phyloP scores from a whole-genome alignment of 2,888 invertebrate species.

The Mimachlamys varia region DNA sequence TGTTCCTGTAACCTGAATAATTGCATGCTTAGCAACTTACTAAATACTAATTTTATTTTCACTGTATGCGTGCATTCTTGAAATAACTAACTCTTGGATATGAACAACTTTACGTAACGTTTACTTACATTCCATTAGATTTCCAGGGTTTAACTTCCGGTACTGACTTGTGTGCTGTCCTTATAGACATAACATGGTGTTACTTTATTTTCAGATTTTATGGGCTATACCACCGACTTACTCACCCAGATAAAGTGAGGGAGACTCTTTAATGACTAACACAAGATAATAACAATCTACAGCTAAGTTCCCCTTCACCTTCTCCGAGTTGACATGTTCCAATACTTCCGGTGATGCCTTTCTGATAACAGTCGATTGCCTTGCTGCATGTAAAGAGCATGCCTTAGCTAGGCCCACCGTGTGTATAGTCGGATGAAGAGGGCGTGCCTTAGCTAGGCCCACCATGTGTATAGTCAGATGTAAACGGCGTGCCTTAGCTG shows the following conservation, averaged over 20 bases:
- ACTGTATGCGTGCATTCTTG: not conserved
- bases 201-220: conserved; percentile 17
- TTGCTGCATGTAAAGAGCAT: not conserved
- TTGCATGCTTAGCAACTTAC: not conserved
- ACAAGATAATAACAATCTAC: not conserved
- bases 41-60: not conserved
- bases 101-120: not conserved
- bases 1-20: too few species aligned
- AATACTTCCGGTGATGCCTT: not conserved
- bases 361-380: not conserved
- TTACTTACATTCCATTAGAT: not conserved
- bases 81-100: not conserved
- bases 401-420: not conserved
- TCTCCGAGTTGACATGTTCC: not conserved
- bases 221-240: conserved; percentile 24
- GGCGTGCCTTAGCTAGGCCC: not conserved
- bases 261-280: not conserved
- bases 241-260: not conserved
- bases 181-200: not conserved
- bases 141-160: not conserved
- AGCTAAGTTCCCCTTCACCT: not conserved
- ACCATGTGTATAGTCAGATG: not conserved
- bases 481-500: not conserved
- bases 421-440: not conserved
- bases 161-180: not conserved